Base-by-base conservation (phyloP, 2,797 vertebrate species). In the Mormyrus hasselquistii region DNA sequence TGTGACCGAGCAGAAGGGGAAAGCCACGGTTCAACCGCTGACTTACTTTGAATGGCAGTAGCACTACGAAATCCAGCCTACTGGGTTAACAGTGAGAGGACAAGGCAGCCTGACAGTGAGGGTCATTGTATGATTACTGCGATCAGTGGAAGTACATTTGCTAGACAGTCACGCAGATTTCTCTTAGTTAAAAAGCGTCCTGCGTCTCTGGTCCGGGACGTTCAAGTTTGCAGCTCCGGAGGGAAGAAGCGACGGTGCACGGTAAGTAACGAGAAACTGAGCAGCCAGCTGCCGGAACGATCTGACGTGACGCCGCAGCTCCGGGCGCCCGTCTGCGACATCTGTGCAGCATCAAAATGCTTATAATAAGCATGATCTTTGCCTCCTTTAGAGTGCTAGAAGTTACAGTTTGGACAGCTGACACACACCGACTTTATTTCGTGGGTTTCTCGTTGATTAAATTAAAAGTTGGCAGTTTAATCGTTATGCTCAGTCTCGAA, bases 21-120 rank as follows among this genome's bases (percentile, higher is more conserved):
- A 92, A 92, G 90, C 89, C 69, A 50, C 34, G 90, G 57, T 90
- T 85, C 86, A 86, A 89, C 91, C 90, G 86, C 87, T 88, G 76
- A 89, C 55, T 69, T 59, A 90, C 90, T 92, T 91, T 93, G 91
- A 93, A 92, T 93, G 93, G 92, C 89, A 86, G 52, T 50, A 55
- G 25, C 53, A 19, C 57, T 88, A 41, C 86, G 34, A 47, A 87
- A 87, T 22, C 52, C 55, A 87, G 86, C 50, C 34, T 59, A 50
- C 49, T 49, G 47, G 25, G 82, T 49, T 19, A 50, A 85, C 25
- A 47, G 82, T 3, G n/a, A 52, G 49, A 50, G 49, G 49, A 85
- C 44, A 85, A 44, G 82, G n/a, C 44, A 85, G 44, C 0, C 82
- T 49, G 82, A 52, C 82, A 50, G 44, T 6, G 12, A 44, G 47